Evolutionary conservation across 2,888 invertebrate genomes (phyloP), one percentile per base, ranked within the genome.

Genomic region (Aleiodes leptofemur): DNA sequence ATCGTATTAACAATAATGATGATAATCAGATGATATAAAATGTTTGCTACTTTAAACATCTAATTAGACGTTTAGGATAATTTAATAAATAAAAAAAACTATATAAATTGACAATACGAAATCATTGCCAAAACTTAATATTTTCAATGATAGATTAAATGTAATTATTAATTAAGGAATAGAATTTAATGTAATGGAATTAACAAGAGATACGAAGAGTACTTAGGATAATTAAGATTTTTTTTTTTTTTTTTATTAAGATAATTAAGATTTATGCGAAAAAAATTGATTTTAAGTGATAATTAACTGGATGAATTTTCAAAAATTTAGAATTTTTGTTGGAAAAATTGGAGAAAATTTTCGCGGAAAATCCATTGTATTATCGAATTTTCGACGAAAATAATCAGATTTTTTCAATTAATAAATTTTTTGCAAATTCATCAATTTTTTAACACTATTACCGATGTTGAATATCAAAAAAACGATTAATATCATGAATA

Each of bases 31-130:
- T 79, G 80, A 70, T 79, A 80, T 83, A 82, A 23, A 78, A 77
- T 76, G 59, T 78, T 78, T 79, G 76, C 43, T 43, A 43, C 43
- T 43, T 43, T 43, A 9, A 73, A 77, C 72, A 71, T 69, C 56
- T 56, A 72, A 69, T 66, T 34, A 74, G 71, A 73, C 69, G 69
- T 57, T 66, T 75, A 69, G 66, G 61, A 48, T 61, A 77, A 69
- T 76, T 51, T 72, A 14, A 43, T 73, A 23, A 23, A n/a, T n/a
- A n/a, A 23, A 23, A 23, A 23, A 23, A 1, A 23, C 1, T 23
- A 23, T 23, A 72, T 73, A 79, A 84, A 79, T 79, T 81, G 86
- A 87, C 87, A 87, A 87, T 87, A 87, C 82, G 81, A 8, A 78
- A 82, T 82, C 84, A 84, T 82, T 85, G 84, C 80, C 82, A 83